phyloP scores from a whole-genome alignment of 2,113 vertebrate species.

The Calidris pugnax region DNA sequence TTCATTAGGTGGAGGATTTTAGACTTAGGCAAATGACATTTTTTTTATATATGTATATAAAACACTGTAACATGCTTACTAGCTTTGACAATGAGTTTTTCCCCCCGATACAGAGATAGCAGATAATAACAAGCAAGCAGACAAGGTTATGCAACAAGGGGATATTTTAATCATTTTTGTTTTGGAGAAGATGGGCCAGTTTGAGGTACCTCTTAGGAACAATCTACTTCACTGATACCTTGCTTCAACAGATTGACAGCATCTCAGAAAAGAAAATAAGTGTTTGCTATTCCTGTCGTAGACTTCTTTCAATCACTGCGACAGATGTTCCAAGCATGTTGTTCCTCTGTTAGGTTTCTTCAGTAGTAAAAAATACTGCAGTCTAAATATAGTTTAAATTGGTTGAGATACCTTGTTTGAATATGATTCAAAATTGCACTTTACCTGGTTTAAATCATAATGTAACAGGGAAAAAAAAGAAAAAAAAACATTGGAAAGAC shows the following conservation, averaged over 20 bases:
- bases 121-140: not conserved
- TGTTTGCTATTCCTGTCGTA: constrained; percentile 54
- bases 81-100: not conserved
- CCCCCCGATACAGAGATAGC: not conserved
- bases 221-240: not conserved
- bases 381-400: constrained; percentile 41
- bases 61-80: not conserved
- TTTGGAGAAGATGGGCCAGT: not conserved
- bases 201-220: not conserved
- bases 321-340: constrained; percentile 51
- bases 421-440: not conserved
- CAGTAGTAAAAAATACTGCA: not conserved
- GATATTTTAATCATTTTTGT: constrained; percentile 6
- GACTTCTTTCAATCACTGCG: constrained; percentile 48
- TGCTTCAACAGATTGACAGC: constrained; percentile 33
- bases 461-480: not conserved
- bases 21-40: not conserved
- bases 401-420: not conserved
- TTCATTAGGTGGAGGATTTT: not conserved
- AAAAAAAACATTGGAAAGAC: not conserved
- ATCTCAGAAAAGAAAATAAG: constrained; percentile 40
- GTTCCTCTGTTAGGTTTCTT: constrained; percentile 21
- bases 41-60: not conserved
- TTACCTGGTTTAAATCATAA: not conserved
- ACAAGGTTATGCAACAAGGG: not conserved